These are phyloP conservation scores for Leistus spinibarbis DNA, from an alignment of 2,888 invertebrate species.

Conservation along the genomic window DNA sequence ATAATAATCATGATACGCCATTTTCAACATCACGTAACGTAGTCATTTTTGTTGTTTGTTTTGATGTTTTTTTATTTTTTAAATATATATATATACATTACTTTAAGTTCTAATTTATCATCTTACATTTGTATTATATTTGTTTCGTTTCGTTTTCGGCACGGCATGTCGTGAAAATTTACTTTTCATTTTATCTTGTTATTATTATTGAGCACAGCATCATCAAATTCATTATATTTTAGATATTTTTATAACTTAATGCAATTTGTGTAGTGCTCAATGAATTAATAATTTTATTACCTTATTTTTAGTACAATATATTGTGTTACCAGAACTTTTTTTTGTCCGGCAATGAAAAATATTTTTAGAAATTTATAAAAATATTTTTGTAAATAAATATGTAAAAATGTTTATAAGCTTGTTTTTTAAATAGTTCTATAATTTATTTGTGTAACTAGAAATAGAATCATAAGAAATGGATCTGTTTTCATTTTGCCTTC, in stretches of 20 bases:
- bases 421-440: not conserved
- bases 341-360: not conserved
- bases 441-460: not conserved
- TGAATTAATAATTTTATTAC: not conserved
- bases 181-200: not conserved
- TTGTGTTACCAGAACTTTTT: not conserved
- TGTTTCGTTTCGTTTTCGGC: too few species aligned
- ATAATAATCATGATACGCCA: not conserved
- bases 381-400: not conserved
- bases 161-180: too few species aligned
- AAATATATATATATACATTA: not conserved
- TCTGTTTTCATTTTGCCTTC: not conserved
- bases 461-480: not conserved
- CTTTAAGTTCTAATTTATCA: not conserved
- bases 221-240: too few species aligned
- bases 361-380: not conserved
- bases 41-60: not conserved
- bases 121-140: not conserved
- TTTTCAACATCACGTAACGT: not conserved
- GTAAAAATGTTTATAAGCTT: not conserved
- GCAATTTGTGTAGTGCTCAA: not conserved
- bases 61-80: not conserved
- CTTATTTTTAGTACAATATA: not conserved
- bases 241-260: not conserved
- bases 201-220: not conserved